Evolutionary conservation across 2,113 vertebrate species (phyloP).

Genomic region (Spilogale gracilis): DNA sequence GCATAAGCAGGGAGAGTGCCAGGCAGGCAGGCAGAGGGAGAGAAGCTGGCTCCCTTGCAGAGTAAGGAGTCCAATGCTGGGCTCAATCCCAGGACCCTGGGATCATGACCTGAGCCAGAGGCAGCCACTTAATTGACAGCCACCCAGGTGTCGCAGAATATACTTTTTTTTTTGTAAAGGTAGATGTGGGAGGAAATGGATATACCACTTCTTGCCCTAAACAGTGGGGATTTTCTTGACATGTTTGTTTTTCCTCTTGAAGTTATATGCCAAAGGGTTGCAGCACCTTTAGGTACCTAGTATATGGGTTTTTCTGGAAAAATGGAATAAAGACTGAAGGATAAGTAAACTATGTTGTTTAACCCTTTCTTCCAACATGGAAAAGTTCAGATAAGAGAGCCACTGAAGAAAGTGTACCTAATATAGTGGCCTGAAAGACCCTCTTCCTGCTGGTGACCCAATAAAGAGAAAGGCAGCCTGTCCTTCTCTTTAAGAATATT

Average conservation of each 20-base stretch:
- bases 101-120: too few species aligned
- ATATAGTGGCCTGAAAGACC: background rate
- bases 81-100: too few species aligned
- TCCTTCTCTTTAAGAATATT: background rate
- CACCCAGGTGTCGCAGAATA: background rate
- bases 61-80: too few species aligned
- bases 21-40: too few species aligned
- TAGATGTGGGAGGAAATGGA: background rate
- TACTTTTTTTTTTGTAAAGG: background rate
- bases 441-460: background rate
- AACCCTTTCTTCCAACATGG: background rate
- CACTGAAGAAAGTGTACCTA: background rate
- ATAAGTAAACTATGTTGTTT: background rate
- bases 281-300: background rate
- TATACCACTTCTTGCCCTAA: background rate
- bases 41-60: too few species aligned
- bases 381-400: background rate
- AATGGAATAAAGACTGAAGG: background rate
- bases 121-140: too few species aligned
- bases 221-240: background rate
- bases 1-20: too few species aligned
- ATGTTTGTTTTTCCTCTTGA: background rate
- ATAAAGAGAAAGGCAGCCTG: background rate
- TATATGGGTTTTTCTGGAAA: background rate
- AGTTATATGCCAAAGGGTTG: background rate